Conservation (phyloP, 2,797 vertebrate species). For the Emydoidea blandingii region DNA sequence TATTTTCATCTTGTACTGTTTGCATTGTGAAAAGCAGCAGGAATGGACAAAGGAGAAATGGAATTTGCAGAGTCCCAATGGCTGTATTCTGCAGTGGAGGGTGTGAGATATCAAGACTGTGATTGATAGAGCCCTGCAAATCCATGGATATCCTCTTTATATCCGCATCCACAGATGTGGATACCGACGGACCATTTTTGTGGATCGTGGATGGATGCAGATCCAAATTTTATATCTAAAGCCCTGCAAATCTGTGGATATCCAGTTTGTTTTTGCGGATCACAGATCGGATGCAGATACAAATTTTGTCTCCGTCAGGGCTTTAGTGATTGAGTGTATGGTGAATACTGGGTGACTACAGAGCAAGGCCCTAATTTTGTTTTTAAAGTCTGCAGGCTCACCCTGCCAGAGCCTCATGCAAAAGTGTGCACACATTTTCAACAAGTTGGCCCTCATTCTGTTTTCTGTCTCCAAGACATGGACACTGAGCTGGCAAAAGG, state of each 20-base stretch:
- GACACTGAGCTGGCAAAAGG: background rate
- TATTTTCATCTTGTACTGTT: background rate
- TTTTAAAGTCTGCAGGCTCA: accelerated
- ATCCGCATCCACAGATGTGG: too few relatives aligned
- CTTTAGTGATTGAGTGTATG: background rate
- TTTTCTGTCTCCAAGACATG: background rate
- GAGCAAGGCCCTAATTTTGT: background rate
- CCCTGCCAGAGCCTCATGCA: accelerated
- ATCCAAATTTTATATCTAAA: too few relatives aligned
- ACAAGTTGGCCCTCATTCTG: background rate
- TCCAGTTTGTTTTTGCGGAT: too few relatives aligned
- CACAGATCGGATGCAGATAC: too few relatives aligned
- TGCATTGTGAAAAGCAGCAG: background rate
- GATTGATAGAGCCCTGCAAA: too few relatives aligned
- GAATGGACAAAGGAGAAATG: background rate
- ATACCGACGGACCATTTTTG: too few relatives aligned
- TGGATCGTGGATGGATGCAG: too few relatives aligned
- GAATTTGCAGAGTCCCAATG: background rate
- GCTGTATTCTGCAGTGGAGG: background rate
- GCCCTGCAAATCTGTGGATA: too few relatives aligned
- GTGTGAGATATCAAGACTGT: background rate
- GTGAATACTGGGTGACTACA: background rate
- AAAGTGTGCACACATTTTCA: background rate
- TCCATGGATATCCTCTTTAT: too few relatives aligned
- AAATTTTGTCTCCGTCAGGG: too few relatives aligned